Conservation (phyloP, 2,888 invertebrate genomes). For the Microplitis manilae region DNA sequence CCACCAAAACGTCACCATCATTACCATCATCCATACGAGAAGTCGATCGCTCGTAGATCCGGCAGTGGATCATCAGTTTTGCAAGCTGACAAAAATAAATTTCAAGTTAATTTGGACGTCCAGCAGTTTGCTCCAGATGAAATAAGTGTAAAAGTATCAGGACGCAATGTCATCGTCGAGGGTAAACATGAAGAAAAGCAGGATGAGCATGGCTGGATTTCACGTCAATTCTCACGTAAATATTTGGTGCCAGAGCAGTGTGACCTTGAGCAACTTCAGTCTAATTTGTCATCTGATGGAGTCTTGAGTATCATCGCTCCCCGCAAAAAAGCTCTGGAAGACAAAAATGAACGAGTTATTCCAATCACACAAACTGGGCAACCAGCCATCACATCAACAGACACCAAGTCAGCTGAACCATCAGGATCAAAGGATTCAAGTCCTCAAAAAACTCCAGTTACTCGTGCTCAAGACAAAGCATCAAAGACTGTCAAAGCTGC, state of each 20-base stretch:
- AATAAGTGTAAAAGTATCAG: slow-evolving; percentile 77
- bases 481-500: slow-evolving; percentile 54
- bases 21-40: slow-evolving; percentile 53
- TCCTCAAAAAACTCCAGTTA: slow-evolving; percentile 35
- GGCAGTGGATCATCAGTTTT: slow-evolving; percentile 74
- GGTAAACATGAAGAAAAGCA: slow-evolving; percentile 86
- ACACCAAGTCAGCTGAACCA: slow-evolving; percentile 3
- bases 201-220: slow-evolving; percentile 84
- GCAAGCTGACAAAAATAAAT: slow-evolving; percentile 78
- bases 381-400: slow-evolving; percentile 50
- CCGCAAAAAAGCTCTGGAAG: slow-evolving; percentile 71
- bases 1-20: slow-evolving; percentile 32
- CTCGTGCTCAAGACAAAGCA: slow-evolving; percentile 45
- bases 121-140: slow-evolving; percentile 78
- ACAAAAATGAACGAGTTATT: slow-evolving; percentile 59
- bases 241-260: slow-evolving; percentile 78
- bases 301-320: slow-evolving; percentile 84
- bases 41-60: slow-evolving; percentile 68
- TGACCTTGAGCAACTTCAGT: slow-evolving; percentile 82
- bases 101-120: slow-evolving; percentile 82
- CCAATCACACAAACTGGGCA: slow-evolving; percentile 61
- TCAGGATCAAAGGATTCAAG: slow-evolving; percentile 38
- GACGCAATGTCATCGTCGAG: slow-evolving; percentile 80
- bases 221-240: slow-evolving; percentile 83
- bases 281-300: slow-evolving; percentile 87